Evolutionary conservation across 2,113 vertebrate genomes (phyloP).

Genomic region (Lota lota): DNA sequence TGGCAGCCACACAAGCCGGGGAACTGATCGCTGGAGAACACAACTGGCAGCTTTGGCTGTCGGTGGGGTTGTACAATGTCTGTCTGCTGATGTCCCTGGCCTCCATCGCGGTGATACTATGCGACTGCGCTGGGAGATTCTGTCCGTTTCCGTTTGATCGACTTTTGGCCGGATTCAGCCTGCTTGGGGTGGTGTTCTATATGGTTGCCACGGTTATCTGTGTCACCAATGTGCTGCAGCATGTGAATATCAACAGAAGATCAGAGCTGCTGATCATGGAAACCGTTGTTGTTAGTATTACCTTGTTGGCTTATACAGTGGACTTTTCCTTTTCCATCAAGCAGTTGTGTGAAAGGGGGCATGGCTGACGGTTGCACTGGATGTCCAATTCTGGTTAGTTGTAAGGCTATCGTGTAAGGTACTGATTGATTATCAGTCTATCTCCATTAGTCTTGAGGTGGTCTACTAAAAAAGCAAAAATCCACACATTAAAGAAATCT

Average conservation of each 20-base stretch:
- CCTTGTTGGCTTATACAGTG: constrained; percentile 70
- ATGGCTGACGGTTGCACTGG: constrained; percentile 1
- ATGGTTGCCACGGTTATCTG: constrained; percentile 60
- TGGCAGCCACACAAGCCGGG: neutral
- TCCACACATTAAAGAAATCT: too few relatives aligned
- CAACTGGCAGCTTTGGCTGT: constrained; percentile 42
- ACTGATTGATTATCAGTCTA: neutral
- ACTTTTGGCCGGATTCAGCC: constrained; percentile 61
- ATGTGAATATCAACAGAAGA: fast-evolving
- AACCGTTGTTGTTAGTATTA: constrained; percentile 55
- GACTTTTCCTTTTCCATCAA: constrained; percentile 73
- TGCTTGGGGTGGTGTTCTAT: constrained; percentile 64
- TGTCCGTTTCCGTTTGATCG: constrained; percentile 68
- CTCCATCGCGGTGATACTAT: constrained; percentile 62
- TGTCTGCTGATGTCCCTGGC: constrained; percentile 62
- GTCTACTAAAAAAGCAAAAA: too few relatives aligned
- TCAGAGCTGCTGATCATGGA: constrained; percentile 40
- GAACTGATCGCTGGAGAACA: neutral
- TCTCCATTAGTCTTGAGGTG: too few relatives aligned
- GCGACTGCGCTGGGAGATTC: constrained; percentile 59
- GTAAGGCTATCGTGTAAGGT: neutral
- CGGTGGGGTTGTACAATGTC: constrained; percentile 29
- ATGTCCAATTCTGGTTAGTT: constrained; percentile 15
- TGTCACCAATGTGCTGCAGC: constrained; percentile 42
- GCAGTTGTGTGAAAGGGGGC: constrained; percentile 59